Percentiles rank a stretch among this genome's conserved stretches.
Evolutionary conservation across 2,888 invertebrate species (phyloP).

Genomic region (Leptura quadrifasciata): DNA sequence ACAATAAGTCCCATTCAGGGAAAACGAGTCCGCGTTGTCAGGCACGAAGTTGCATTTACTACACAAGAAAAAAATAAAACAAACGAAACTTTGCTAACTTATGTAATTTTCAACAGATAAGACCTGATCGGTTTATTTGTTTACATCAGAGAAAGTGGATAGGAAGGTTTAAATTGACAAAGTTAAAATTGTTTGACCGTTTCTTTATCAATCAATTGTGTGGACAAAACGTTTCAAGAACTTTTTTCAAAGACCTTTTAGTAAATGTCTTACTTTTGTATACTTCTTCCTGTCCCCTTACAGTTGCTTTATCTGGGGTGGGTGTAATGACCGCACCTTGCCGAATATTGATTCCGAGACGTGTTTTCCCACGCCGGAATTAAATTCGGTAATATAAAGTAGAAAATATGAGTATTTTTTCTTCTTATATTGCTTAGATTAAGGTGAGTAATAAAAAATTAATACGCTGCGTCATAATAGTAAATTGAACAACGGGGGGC

Average conservation of each 20-base stretch:
- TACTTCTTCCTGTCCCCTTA: constrained; percentile 28
- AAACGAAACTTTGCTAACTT: too few relatives aligned
- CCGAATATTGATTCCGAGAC: constrained; percentile 56
- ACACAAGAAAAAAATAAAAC: too few relatives aligned
- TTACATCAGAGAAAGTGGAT: not conserved
- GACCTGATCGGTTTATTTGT: not conserved
- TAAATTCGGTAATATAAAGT: constrained; percentile 44
- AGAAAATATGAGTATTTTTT: not conserved
- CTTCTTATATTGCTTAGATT: not conserved
- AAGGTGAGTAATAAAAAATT: not conserved
- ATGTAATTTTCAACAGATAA: too few relatives aligned
- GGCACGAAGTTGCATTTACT: too few relatives aligned
- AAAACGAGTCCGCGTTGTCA: too few relatives aligned
- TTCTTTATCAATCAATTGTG: not conserved
- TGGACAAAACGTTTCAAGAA: not conserved
- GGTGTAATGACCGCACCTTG: constrained; percentile 60
- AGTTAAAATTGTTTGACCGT: not conserved
- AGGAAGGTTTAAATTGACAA: not conserved
- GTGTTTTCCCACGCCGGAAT: constrained; percentile 42
- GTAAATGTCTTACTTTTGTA: not conserved
- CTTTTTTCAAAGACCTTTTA: not conserved
- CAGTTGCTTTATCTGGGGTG: constrained; percentile 29
- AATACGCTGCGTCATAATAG: too few relatives aligned
- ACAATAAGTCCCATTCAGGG: too few relatives aligned
- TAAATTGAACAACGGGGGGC: too few relatives aligned